Conservation (phyloP, 2,797 vertebrate species). For the Odontamblyopus rebecca region DNA sequence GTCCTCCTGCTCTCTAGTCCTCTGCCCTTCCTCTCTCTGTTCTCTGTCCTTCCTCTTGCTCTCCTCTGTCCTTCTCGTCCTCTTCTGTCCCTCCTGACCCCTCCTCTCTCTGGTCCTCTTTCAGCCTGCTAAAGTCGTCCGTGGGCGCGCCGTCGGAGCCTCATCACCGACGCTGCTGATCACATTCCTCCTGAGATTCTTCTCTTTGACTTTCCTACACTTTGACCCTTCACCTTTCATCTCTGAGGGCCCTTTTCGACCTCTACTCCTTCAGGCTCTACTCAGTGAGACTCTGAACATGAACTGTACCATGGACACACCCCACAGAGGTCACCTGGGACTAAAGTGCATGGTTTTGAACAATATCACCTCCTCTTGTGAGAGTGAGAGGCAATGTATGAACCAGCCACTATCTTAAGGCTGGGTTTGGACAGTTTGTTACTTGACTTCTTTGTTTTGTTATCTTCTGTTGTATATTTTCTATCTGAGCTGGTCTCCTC, state of each 20-base stretch:
- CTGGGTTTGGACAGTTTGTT: not conserved
- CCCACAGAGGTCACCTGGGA: constrained; percentile 2
- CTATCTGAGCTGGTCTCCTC: constrained; percentile 82
- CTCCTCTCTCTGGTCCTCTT: constrained; percentile 83
- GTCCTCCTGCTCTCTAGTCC: not conserved
- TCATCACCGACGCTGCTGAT: constrained; percentile 85
- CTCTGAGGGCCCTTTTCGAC: constrained; percentile 19
- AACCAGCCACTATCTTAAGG: not conserved
- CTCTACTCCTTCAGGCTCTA: constrained; percentile 23
- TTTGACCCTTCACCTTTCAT: constrained; percentile 31
- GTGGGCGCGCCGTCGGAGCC: constrained; percentile 90
- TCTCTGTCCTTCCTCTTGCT: not conserved
- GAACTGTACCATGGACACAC: not conserved
- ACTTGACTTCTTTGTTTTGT: constrained; percentile 15
- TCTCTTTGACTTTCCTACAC: constrained; percentile 52
- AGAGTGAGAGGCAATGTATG: not conserved
- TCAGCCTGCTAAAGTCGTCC: constrained; percentile 93
- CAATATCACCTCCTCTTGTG: too few species aligned
- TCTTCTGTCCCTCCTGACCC: constrained; percentile 26
- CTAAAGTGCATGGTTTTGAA: constrained; percentile 7
- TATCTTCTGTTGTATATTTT: constrained; percentile 48
- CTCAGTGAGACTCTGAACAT: not conserved
- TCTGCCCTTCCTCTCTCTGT: not conserved
- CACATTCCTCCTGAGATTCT: constrained; percentile 75
- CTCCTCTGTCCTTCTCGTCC: not conserved